These are phyloP conservation scores for Synaphobranchus kaupii DNA, from an alignment of 2,797 vertebrate genomes.

Conservation along the genomic window DNA sequence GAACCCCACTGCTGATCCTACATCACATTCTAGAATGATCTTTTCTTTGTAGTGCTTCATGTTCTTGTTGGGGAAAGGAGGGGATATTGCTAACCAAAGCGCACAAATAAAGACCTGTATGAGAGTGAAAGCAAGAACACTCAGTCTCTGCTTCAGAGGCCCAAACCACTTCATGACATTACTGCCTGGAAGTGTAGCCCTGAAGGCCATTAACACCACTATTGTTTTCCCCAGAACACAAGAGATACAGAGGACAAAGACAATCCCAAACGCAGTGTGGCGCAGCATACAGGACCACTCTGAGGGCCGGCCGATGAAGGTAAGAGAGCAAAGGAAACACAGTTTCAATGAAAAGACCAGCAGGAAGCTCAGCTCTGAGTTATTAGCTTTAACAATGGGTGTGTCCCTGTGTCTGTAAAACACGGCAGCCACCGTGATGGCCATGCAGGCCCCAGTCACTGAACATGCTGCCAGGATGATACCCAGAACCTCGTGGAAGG, in stretches of 20 bases:
- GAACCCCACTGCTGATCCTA: too few species aligned
- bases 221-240: conserved; percentile 65
- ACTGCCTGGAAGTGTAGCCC: conserved; percentile 60
- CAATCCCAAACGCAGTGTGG: too few species aligned
- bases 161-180: conserved; percentile 12
- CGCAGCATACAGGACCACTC: conserved; percentile 50
- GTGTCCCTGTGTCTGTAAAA: conserved; percentile 44
- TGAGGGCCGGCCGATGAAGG: conserved; percentile 64
- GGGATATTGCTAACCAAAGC: conserved; percentile 45
- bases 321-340: conserved; percentile 67
- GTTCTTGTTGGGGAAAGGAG: conserved; percentile 48
- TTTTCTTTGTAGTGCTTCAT: conserved; percentile 42
- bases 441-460: too few species aligned
- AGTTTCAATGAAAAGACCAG: conserved; percentile 62
- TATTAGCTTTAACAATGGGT: conserved; percentile 52
- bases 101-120: conserved; percentile 47
- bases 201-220: conserved; percentile 67
- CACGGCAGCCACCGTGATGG: too few species aligned
- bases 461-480: too few species aligned
- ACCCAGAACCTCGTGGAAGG: conserved; percentile 33
- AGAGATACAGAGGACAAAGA: conserved; percentile 26
- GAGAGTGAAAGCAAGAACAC: conserved; percentile 60
- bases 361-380: too few species aligned
- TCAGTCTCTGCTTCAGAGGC: conserved; percentile 62
- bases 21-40: conserved; percentile 31